Base-by-base conservation (phyloP, 1,140 invertebrate genomes). In the Calliopsis andreniformis region DNA sequence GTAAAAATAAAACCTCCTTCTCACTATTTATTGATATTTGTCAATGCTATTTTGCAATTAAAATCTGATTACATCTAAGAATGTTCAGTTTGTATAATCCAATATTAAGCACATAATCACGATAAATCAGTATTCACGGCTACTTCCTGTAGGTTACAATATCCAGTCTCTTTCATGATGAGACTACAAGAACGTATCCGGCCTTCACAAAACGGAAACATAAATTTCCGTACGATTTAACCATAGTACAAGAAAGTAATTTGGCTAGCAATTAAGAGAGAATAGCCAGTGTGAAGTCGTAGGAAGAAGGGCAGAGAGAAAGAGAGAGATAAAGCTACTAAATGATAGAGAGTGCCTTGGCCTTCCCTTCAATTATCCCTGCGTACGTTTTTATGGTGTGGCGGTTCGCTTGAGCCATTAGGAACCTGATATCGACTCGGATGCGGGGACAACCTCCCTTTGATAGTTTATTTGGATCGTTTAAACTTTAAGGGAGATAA, bases 351-450 rank as follows among this genome's bases (percentile, higher is more conserved):
- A 63, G 62, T 66, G 79, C 78, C 79, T 85, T 80, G 79, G 73
- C 67, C 85, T 83, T 85, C 87, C 80, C 86, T 90, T 89, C 89
- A 87, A 91, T 91, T 90, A 89, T 87, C 83, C 84, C 84, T 68
- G 81, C 80, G 86, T 83, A 84, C 85, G 85, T 89, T 91, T 89
- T 90, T 91, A 91, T 79, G 78, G 63, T 71, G 80, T 82, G 77
- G 56, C 81, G 84, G 84, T 89, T 88, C 81, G 86, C 85, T 89
- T 84, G 84, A 87, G 79, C 88, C 87, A 91, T 91, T 91, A 91
- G 90, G 86, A 91, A 91, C 86, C 81, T 76, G 89, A 91, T 90
- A 90, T 84, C 79, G 72, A 78, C 77, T 83, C 69, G 83, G 85
- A 85, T 79, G 64, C 73, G 66, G 56, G 68, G 35, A 66, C 49